These are phyloP conservation scores for Eudiplozoon nipponicum DNA, from an alignment of 2,888 invertebrate species.

Conservation along the genomic window DNA sequence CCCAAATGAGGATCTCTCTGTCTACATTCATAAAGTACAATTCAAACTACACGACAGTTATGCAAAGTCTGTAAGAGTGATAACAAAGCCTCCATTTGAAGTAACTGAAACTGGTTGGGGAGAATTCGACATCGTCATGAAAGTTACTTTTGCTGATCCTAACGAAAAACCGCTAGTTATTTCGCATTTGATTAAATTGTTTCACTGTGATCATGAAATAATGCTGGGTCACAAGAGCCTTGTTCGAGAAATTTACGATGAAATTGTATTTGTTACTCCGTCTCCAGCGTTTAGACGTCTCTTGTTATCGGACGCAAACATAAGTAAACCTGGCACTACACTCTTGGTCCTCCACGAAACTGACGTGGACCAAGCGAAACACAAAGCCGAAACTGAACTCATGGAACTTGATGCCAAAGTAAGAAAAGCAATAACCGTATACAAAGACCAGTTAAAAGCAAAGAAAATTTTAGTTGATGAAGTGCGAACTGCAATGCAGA, in stretches of 20 bases:
- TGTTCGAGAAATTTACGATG: conserved; percentile 28
- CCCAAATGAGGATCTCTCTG: conserved; percentile 44
- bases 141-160: conserved; percentile 76
- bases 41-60: conserved; percentile 93
- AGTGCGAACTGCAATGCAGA: no score
- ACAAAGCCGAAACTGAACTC: not conserved
- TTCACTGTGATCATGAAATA: conserved; percentile 39
- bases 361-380: not conserved
- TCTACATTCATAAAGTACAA: conserved; percentile 66
- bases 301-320: not conserved
- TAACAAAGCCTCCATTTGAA: conserved; percentile 77
- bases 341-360: not conserved
- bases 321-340: not conserved
- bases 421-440: not conserved
- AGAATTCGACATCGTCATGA: conserved; percentile 86
- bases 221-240: conserved; percentile 32
- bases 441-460: not conserved
- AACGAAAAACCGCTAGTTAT: conserved; percentile 69
- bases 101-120: conserved; percentile 96
- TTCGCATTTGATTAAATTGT: conserved; percentile 67
- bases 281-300: conserved; percentile 1
- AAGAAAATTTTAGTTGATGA: not conserved
- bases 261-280: conserved; percentile 14
- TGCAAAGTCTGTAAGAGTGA: conserved; percentile 57
- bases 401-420: not conserved